Evolutionary conservation across 1,140 invertebrate genomes (phyloP).

Genomic region (Phocides pigmalion): DNA sequence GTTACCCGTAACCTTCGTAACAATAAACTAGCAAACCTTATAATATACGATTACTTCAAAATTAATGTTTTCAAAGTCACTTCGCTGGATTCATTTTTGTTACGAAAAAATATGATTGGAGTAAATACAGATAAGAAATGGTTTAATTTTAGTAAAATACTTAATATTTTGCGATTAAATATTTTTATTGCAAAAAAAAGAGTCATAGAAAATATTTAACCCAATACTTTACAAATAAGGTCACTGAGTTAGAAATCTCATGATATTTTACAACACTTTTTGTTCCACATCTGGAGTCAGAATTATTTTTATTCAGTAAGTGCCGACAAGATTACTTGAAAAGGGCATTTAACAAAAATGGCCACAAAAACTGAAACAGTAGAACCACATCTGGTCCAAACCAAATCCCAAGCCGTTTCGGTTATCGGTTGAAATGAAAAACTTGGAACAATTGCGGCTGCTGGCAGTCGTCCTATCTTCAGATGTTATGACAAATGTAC

Average conservation of each 20-base stretch:
- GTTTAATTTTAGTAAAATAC: no score
- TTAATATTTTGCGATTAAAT: no score
- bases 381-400: constrained; percentile 25
- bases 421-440: constrained; percentile 29
- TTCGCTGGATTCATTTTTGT: no score
- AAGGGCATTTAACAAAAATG: constrained; percentile 13
- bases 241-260: background rate
- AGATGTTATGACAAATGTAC: constrained; percentile 25
- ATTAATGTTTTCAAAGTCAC: no score
- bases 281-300: constrained; percentile 7
- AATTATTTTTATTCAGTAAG: constrained; percentile 18
- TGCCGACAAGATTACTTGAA: constrained; percentile 4
- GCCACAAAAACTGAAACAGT: constrained; percentile 21
- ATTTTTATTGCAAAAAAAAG: no score
- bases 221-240: background rate
- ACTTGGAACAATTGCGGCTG: constrained; percentile 16
- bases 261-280: no score
- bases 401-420: constrained; percentile 16
- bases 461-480: constrained; percentile 23
- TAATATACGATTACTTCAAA: no score
- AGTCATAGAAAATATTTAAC: no score
- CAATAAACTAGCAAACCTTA: background rate
- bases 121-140: no score
- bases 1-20: background rate
- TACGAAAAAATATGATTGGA: no score